A percentile compares a stretch with the other conserved stretches of the same genome.
phyloP scores from a whole-genome alignment of 2,888 invertebrate species.

The Merodon equestris region DNA sequence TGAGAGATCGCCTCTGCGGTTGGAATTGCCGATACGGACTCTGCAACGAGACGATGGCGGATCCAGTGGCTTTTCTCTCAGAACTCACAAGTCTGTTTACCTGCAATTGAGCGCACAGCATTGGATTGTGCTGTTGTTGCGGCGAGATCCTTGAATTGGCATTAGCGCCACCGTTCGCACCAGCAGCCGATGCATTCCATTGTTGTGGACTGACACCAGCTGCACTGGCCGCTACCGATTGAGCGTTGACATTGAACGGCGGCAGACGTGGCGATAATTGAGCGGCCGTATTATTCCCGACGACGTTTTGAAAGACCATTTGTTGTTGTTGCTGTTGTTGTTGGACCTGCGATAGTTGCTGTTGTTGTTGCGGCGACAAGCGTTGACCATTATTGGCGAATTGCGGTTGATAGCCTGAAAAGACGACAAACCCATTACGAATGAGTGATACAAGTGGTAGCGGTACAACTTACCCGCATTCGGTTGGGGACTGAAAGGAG shows the following conservation, averaged over 20 bases:
- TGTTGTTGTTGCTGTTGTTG: constrained; percentile 72
- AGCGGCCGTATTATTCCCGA: constrained; percentile 70
- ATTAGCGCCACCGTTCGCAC: constrained; percentile 70
- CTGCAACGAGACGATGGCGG: constrained; percentile 48
- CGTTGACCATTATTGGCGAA: constrained; percentile 77
- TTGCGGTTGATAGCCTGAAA: constrained; percentile 75
- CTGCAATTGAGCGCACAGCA: constrained; percentile 91
- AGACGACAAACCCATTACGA: neutral
- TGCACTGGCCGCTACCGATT: constrained; percentile 63
- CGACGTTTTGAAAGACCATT: constrained; percentile 71
- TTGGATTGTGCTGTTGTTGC: constrained; percentile 89
- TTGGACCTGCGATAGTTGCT: constrained; percentile 71
- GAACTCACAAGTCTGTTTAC: constrained; percentile 77
- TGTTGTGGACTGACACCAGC: constrained; percentile 71
- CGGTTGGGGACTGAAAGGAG: constrained; percentile 78
- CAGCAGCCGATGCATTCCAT: constrained; percentile 71
- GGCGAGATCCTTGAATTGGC: constrained; percentile 65
- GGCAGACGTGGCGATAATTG: constrained; percentile 79
- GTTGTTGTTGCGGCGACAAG: constrained; percentile 77
- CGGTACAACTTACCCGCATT: constrained; percentile 73
- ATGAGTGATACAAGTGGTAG: neutral
- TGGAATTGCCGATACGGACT: constrained; percentile 77
- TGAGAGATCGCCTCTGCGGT: constrained; percentile 76
- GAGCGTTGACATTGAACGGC: constrained; percentile 71
- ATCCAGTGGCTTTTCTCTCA: constrained; percentile 70